These are phyloP conservation scores for Cryptotermes secundus DNA, from an alignment of 1,140 invertebrate species.

Conservation along the genomic window DNA sequence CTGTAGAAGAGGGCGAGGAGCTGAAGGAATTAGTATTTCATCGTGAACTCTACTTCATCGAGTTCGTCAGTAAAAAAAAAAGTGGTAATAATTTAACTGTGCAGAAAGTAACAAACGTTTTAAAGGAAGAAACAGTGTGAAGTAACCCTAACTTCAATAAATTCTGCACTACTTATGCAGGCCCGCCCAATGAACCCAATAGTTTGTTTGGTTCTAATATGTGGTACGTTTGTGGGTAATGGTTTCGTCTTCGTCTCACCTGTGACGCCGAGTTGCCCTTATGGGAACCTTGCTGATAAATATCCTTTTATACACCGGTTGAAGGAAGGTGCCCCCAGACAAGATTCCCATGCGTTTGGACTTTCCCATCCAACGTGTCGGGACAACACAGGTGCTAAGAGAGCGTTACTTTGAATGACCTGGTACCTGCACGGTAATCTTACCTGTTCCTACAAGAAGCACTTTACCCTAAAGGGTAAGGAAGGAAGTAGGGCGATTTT, in stretches of 20 bases:
- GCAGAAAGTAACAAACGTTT: too few species aligned
- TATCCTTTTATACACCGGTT: background rate
- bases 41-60: too few species aligned
- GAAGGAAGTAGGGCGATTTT: background rate
- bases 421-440: background rate
- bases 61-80: too few species aligned
- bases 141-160: too few species aligned
- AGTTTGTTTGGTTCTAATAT: background rate
- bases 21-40: too few species aligned
- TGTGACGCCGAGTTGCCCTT: background rate
- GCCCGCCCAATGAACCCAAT: too few species aligned
- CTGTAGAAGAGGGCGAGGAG: too few species aligned
- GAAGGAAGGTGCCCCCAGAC: background rate
- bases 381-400: background rate
- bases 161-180: too few species aligned
- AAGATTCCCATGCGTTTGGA: background rate
- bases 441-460: background rate
- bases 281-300: background rate
- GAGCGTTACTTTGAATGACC: constrained; percentile 11
- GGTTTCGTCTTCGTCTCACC: background rate
- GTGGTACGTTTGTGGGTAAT: background rate
- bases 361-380: background rate
- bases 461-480: background rate
- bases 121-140: too few species aligned
- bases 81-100: too few species aligned